These are phyloP conservation scores for Gavia stellata DNA, from an alignment of 2,113 vertebrate genomes.

Conservation along the genomic window DNA sequence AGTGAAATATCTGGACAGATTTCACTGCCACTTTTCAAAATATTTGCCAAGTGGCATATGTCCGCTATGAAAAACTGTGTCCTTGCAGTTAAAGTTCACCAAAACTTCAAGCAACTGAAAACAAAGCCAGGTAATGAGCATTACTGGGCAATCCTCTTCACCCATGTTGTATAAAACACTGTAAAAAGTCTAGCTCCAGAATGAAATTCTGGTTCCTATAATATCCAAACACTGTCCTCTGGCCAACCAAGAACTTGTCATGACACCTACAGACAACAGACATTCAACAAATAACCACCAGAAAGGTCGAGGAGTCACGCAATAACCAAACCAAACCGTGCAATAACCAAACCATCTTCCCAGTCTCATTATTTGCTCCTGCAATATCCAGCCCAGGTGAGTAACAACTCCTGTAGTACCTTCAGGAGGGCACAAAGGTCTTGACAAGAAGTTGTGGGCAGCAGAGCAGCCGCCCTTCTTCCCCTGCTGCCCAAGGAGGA, in stretches of 20 bases:
- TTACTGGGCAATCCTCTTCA: background rate
- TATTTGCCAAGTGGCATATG: background rate
- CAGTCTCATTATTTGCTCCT: background rate
- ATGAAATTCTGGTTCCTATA: background rate
- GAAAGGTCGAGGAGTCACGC: rapidly evolving
- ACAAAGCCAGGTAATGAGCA: background rate
- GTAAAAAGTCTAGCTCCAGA: background rate
- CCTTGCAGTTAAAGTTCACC: background rate
- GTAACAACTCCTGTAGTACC: background rate
- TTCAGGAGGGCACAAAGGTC: background rate
- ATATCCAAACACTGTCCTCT: background rate
- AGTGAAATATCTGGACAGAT: background rate
- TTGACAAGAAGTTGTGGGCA: background rate
- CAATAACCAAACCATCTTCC: background rate
- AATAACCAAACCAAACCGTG: background rate
- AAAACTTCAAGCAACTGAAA: background rate
- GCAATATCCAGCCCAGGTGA: background rate
- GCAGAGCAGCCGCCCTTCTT: background rate
- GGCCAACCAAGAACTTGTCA: background rate
- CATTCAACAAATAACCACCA: background rate
- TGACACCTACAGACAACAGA: background rate
- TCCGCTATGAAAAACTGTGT: background rate
- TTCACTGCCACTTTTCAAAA: background rate
- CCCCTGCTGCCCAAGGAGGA: background rate
- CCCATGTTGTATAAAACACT: rapidly evolving